Evolutionary conservation across 2,797 vertebrate species (phyloP).

Genomic region (Myotis daubentonii): DNA sequence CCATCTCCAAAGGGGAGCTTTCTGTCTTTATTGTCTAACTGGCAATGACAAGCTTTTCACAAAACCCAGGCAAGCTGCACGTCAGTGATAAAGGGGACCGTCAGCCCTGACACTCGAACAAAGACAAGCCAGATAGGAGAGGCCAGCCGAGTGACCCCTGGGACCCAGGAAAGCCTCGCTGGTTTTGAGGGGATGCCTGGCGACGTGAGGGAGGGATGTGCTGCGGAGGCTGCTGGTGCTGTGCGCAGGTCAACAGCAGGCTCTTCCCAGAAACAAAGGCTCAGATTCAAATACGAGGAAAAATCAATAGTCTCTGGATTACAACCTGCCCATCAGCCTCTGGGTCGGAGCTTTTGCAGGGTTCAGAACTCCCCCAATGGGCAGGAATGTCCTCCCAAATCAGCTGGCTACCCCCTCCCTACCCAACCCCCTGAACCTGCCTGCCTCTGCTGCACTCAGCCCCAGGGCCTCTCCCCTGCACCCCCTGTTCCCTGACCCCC

Average conservation of each 20-base stretch:
- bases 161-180: not conserved
- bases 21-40: constrained; percentile 58
- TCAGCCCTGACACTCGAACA: constrained; percentile 33
- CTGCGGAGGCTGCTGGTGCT: not conserved
- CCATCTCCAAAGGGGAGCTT: not conserved
- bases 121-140: constrained; percentile 20
- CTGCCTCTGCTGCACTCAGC: not conserved
- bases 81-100: constrained; percentile 53
- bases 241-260: not conserved
- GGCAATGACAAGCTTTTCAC: constrained; percentile 55
- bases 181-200: not conserved
- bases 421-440: not conserved
- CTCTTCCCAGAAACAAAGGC: constrained; percentile 42
- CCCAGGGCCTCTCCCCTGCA: too few species aligned
- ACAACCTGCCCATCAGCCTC: constrained; percentile 31
- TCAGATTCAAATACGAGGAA: constrained; percentile 38
- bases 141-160: not conserved
- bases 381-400: not conserved
- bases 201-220: not conserved
- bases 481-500: not conserved
- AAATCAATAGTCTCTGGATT: constrained; percentile 15
- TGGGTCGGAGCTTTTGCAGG: not conserved
- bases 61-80: constrained; percentile 64
- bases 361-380: not conserved
- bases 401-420: not conserved